These are phyloP conservation scores for Pteronotus mesoamericanus DNA, from an alignment of 2,797 vertebrate species.

Conservation along the genomic window DNA sequence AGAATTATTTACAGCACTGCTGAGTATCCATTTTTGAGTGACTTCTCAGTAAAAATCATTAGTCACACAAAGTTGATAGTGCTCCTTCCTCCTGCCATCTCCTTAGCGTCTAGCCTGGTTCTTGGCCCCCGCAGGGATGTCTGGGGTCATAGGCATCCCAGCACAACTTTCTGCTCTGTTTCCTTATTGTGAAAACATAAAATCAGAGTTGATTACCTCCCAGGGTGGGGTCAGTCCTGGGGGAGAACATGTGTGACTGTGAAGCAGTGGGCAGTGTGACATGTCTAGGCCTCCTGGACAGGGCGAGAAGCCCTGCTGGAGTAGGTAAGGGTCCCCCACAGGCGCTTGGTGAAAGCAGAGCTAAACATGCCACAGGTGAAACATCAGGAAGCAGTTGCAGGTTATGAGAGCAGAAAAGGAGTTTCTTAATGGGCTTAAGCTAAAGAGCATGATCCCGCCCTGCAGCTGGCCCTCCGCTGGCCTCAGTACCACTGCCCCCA, in stretches of 20 bases:
- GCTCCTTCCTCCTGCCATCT: accelerated
- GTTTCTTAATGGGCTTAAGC: too few relatives aligned
- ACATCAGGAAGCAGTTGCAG: not conserved
- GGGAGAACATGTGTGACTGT: not conserved
- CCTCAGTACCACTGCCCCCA: not conserved
- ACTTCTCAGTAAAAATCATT: not conserved
- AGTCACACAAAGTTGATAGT: accelerated
- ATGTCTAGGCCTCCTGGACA: too few relatives aligned
- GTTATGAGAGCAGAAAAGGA: not conserved
- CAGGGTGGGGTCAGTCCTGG: not conserved
- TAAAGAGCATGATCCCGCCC: not conserved
- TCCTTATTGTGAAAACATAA: not conserved
- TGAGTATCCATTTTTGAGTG: not conserved
- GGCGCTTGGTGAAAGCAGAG: too few relatives aligned
- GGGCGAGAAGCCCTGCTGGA: not conserved
- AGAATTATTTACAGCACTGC: not conserved
- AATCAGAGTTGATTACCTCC: not conserved
- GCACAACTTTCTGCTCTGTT: not conserved
- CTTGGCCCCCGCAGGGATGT: accelerated
- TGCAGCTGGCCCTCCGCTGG: not conserved
- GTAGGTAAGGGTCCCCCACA: not conserved
- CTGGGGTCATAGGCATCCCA: too few relatives aligned
- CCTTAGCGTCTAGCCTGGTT: not conserved
- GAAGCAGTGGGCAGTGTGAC: not conserved
- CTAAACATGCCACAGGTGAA: not conserved